A percentile compares a stretch with the other conserved stretches of the same genome.
phyloP scores from a whole-genome alignment of 1,140 invertebrate species.

The Theocolax elegans region DNA sequence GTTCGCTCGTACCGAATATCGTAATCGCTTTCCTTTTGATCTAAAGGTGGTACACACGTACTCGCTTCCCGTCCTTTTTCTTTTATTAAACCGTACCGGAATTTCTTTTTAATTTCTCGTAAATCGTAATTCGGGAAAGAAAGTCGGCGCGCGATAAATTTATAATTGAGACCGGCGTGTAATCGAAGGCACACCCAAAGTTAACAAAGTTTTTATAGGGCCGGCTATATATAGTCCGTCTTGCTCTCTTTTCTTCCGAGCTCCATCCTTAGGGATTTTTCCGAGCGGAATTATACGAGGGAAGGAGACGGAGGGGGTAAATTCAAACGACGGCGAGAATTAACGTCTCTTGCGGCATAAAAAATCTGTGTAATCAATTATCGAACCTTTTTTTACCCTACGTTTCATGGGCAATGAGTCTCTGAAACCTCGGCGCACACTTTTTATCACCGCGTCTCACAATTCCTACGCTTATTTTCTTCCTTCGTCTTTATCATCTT shows the following conservation, averaged over 20 bases:
- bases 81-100: background rate
- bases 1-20: background rate
- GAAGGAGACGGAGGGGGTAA: conserved; percentile 42
- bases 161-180: conserved; percentile 40
- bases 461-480: conserved; percentile 29
- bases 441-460: conserved; percentile 41
- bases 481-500: conserved; percentile 42
- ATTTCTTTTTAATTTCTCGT: background rate
- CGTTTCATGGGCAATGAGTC: conserved; percentile 67
- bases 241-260: background rate
- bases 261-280: conserved; percentile 57
- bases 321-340: conserved; percentile 59
- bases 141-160: conserved; percentile 38
- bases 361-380: conserved; percentile 69
- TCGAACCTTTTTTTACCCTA: conserved; percentile 66
- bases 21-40: background rate
- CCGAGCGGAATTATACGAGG: conserved; percentile 57
- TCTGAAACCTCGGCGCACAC: conserved; percentile 48
- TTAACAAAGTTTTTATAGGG: conserved; percentile 43
- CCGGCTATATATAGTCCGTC: background rate
- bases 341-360: conserved; percentile 67
- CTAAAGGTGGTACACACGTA: background rate
- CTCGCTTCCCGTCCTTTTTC: background rate
- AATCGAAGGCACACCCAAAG: conserved; percentile 40
- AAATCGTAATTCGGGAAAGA: conserved; percentile 3